Evolutionary conservation across 1,140 invertebrate species (phyloP), one percentile per base, ranked within the genome.

Genomic region (Sminthurides bifidus): DNA sequence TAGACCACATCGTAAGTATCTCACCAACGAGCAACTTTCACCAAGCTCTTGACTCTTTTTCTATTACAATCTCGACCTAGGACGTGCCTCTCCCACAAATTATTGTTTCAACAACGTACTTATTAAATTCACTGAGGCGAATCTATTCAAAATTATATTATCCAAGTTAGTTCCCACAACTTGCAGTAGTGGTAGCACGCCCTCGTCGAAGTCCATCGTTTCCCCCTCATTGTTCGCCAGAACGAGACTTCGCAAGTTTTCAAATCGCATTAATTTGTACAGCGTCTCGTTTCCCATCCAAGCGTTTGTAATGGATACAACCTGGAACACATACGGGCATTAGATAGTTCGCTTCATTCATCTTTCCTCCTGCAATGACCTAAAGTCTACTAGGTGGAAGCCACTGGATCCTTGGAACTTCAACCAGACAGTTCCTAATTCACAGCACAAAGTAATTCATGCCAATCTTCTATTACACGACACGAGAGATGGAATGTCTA

Each of bases 91-190:
- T 35, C 8, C 33, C 33, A 35, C 33, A 35, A 10, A 35, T 35
- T 10, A 35, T n/a, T 10, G 24, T 43, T 17, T 43, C n/a, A 41
- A 41, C 23, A 8, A 54, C 54, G 33, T 58, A 63, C 61, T 59
- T 21, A 60, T 35, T 23, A 63, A 31, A 35, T 64, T 50, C 5
- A 71, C 59, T n/a, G 54, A 48, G 4, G 61, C 56, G 44, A 70
- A 71, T 52, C 69, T 70, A 21, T 64, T 63, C 8, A 72, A 64
- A 29, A 70, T 69, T 12, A 72, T 63, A 41, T 66, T 70, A 15
- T 66, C 57, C 12, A 72, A 65, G 3, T 52, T 56, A 17, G 56
- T 50, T 5, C 70, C 70, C 44, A 63, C 63, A 8, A 67, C 58
- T 30, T 68, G 64, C 14, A 72, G 65, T 1, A 72, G 38, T 0